phyloP scores from a whole-genome alignment of 2,888 invertebrate species.

The Dicranocentrus wangi region DNA sequence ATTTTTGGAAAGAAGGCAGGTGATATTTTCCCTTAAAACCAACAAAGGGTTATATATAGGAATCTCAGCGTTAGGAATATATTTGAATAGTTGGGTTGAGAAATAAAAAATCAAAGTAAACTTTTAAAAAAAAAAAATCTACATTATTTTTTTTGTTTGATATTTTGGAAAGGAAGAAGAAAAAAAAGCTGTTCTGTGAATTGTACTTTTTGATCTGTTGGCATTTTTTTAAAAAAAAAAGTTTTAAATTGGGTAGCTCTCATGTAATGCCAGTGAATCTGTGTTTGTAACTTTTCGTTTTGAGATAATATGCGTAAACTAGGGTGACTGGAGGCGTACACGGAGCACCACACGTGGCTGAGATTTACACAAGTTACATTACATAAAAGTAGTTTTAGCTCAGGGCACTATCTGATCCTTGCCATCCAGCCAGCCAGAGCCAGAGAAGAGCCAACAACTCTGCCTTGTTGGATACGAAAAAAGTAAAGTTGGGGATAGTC shows the following conservation, averaged over 20 bases:
- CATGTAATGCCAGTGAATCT: conserved; percentile 12
- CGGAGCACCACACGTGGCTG: conserved; percentile 44
- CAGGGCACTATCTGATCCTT: conserved; percentile 52
- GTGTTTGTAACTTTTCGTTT: conserved; percentile 29
- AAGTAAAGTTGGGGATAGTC: conserved; percentile 26
- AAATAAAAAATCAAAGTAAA: conserved; percentile 4
- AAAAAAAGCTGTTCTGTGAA: conserved; percentile 15
- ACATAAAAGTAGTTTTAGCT: conserved; percentile 32
- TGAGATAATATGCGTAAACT: conserved; percentile 28
- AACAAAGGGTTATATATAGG: too few species aligned
- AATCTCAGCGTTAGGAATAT: too few species aligned
- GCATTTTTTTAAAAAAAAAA: conserved; percentile 17
- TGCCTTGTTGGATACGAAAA: conserved; percentile 14
- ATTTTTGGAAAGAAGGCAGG: too few species aligned
- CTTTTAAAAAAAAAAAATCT: conserved; percentile 9
- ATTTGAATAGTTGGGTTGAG: neutral
- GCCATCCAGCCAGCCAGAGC: conserved; percentile 8
- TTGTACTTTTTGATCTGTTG: conserved; percentile 44
- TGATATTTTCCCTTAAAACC: too few species aligned
- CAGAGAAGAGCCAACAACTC: too few species aligned
- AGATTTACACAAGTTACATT: conserved; percentile 50
- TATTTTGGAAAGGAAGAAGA: too few species aligned
- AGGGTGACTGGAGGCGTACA: conserved; percentile 2
- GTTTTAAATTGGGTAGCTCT: conserved; percentile 38
- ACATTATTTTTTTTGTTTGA: conserved; percentile 44